Evolutionary conservation across 30 jellyfish, hydroid and myxozoan genomes (phyloP).

Genomic region (Aurelia sp.): DNA sequence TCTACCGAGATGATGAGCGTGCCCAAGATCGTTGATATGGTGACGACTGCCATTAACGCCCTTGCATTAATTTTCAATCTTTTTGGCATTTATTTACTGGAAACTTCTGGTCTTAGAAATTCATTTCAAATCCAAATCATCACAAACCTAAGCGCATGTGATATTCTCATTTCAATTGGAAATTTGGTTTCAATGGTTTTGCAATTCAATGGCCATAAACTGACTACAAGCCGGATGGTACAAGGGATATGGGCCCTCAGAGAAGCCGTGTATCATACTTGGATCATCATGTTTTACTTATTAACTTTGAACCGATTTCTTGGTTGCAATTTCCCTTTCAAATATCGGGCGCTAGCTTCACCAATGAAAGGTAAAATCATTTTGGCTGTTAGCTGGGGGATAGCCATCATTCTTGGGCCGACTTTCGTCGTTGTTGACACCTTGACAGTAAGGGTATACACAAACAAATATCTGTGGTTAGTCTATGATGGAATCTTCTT

Average conservation of each 20-base stretch:
- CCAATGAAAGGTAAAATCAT: background rate
- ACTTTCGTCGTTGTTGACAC: background rate
- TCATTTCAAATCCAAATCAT: background rate
- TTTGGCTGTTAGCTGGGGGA: background rate
- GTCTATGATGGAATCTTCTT: background rate
- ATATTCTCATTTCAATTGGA: background rate
- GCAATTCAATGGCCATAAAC: background rate
- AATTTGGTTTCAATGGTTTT: background rate
- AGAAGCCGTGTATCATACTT: background rate
- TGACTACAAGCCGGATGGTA: background rate
- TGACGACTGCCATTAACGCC: background rate
- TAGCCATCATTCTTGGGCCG: background rate
- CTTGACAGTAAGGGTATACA: background rate
- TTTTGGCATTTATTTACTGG: constrained; percentile 4
- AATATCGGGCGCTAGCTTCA: background rate
- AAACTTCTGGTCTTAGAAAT: background rate
- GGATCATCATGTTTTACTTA: constrained; percentile 6
- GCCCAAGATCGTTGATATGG: background rate
- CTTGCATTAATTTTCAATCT: background rate
- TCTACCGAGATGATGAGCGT: too few relatives aligned
- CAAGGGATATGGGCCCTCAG: background rate
- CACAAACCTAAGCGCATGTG: background rate
- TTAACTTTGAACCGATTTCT: constrained; percentile 11
- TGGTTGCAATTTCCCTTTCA: constrained; percentile 20
- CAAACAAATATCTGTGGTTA: background rate